These are phyloP conservation scores for Bombus superbus DNA, from an alignment of 1,140 invertebrate species.

Conservation along the genomic window DNA sequence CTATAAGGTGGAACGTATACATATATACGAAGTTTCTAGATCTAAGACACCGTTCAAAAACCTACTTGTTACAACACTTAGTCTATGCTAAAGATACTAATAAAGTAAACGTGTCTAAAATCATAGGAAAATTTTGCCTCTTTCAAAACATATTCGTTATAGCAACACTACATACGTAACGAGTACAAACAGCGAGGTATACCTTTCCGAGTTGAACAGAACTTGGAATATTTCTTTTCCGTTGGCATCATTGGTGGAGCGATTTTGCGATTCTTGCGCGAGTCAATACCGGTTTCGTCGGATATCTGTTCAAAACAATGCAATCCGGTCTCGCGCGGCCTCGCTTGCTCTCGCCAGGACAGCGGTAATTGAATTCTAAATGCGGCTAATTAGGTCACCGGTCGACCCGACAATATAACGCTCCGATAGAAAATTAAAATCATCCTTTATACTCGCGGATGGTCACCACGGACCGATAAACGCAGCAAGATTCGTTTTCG, in stretches of 20 bases:
- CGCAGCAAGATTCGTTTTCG: not conserved
- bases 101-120: not conserved
- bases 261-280: slow-evolving; percentile 12
- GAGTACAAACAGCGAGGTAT: not conserved
- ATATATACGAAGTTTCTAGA: not conserved
- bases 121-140: too few species aligned
- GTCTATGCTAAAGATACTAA: not conserved
- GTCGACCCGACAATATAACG: slow-evolving; percentile 56
- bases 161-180: not conserved
- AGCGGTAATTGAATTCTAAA: slow-evolving; percentile 77
- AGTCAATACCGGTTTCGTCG: not conserved
- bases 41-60: not conserved
- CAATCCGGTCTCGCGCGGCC: slow-evolving; percentile 41
- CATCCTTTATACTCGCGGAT: not conserved
- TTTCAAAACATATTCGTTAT: not conserved
- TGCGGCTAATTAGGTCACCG: slow-evolving; percentile 72
- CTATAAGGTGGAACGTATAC: not conserved
- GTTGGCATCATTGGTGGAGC: not conserved
- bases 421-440: slow-evolving; percentile 66
- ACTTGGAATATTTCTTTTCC: not conserved
- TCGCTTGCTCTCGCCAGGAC: slow-evolving; percentile 10
- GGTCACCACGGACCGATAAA: not conserved
- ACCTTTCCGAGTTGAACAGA: too few species aligned
- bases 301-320: slow-evolving; percentile 41
- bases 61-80: not conserved